Base-by-base conservation (phyloP, 2,113 vertebrate species). In the Lathamus discolor region DNA sequence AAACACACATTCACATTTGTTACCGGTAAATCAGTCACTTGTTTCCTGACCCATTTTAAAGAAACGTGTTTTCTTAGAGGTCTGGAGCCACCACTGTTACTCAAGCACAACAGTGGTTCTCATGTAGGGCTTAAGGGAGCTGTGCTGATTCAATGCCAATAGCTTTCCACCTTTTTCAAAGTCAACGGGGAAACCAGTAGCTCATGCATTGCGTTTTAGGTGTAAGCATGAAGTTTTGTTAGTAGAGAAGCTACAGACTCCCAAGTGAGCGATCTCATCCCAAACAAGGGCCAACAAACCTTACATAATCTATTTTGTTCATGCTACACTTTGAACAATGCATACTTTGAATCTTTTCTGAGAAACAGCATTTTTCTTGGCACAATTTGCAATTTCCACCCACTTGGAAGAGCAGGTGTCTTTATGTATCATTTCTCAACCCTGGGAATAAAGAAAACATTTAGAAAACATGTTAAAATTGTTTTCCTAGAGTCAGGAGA, bases 381-480 rank as follows among this genome's bases (percentile, higher is more conserved):
- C 92, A 87, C 0, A 0, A n/a, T 67, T 96, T 91, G 86, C 25
- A 29, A 61, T 79, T 88, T 92, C 79, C 91, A 90, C 82, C 94
- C 86, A 92, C 90, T 84, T 86, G 49, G 64, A 90, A 92, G 72
- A 96, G 81, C 81, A 95, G 90, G 90, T 96, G 90, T 81, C 83
- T 93, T 83, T 81, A 55, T 44, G 22, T 76, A 88, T 78, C 68
- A 81, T 81, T 86, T 68, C 57, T 93, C 57, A 88, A 66, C 13
- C 25, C 61, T 48, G 44, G 54, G 57, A 94, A 88, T 90, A 88
- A 83, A 93, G 79, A 87, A 91, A 90, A 82, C 29, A 41, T 62
- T 79, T 66, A 19, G 75, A 78, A 96, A 93, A 67, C 43, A 72
- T 2, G 20, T 55, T 55, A 70, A 83, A 76, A 83, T 73, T 2